Base-by-base conservation (phyloP, 2,797 vertebrate species). In the Pseudomugil gertrudae region DNA sequence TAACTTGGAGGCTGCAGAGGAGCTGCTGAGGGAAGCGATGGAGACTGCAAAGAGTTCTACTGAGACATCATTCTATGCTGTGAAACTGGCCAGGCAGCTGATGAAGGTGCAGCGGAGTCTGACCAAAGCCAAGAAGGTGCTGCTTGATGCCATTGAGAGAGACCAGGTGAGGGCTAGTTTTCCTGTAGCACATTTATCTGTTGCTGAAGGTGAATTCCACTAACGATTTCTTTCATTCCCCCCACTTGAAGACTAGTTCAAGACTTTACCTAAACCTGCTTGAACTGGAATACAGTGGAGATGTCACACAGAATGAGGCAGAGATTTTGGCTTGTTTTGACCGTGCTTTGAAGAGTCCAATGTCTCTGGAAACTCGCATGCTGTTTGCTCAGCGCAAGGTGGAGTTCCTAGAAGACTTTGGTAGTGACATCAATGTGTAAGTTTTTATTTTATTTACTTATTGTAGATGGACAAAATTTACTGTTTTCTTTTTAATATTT, bases 391-490 rank as follows among this genome's bases (percentile, higher is more conserved):
- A 99, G 79, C 93, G 97, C 75, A 99, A 99, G 92, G 96, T 99
- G 2, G 97, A 99, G 69, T 99, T 99, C 80, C 95, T 99, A 11
- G 98, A 99, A 90, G 98, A 99, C 87, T 99, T 98, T 84, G 96
- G 98, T 80, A 95, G 93, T 26, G 95, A 99, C 83, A 95, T 99
- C 72, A 97, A 96, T 81, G 92, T 92, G 98, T 99, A 87, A 93
- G 96, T 91, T 29, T 33, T 27, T 27, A 0, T 11, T 32, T 23
- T 35, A 6, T 9, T 26, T 11, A 38, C 17, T 35, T 35, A 2
- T n/a, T 54, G 8, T 14, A 26, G 6, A 13, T 27, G 0, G 24
- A 26, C 8, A 10, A 5, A 2, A 13, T 10, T 1, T n/a, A 10
- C 10, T 9, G 8, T 15, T 32, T 7, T 1, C 6, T 27, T 19